These are phyloP conservation scores for Triplophysa yarkandensis DNA, from an alignment of 2,797 vertebrate genomes.

Conservation along the genomic window DNA sequence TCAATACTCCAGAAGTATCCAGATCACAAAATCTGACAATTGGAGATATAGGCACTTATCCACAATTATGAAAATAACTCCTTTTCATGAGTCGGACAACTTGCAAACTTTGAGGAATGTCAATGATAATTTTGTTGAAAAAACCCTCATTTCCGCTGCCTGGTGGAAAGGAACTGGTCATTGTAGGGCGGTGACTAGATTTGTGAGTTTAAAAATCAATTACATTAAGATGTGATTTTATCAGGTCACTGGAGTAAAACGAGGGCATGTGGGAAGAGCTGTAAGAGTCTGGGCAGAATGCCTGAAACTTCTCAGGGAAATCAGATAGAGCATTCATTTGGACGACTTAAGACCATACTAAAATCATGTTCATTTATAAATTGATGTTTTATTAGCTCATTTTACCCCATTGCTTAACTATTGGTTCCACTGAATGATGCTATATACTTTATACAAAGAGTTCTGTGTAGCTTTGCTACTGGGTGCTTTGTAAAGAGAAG, in stretches of 20 bases:
- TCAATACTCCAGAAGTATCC: no score
- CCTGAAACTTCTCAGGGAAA: slow-evolving; percentile 22
- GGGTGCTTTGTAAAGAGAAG: slow-evolving; percentile 13
- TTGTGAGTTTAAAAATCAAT: slow-evolving; percentile 61
- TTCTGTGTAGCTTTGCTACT: slow-evolving; percentile 12
- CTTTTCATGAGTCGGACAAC: slow-evolving; percentile 24
- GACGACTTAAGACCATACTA: slow-evolving; percentile 25
- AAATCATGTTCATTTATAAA: slow-evolving; percentile 37
- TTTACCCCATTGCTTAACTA: not conserved
- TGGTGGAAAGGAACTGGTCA: slow-evolving; percentile 15
- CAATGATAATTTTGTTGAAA: slow-evolving; percentile 16
- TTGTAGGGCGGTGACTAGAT: slow-evolving; percentile 30
- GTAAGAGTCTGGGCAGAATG: slow-evolving; percentile 19
- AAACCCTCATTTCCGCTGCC: slow-evolving; percentile 20
- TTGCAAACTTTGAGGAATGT: slow-evolving; percentile 21
- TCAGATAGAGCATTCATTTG: slow-evolving; percentile 40
- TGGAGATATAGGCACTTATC: slow-evolving; percentile 4
- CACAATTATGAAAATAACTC: slow-evolving; percentile 10
- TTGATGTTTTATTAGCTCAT: slow-evolving; percentile 36
- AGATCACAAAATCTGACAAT: slow-evolving; percentile 22
- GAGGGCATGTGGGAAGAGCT: slow-evolving; percentile 51
- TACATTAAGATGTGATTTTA: slow-evolving; percentile 73
- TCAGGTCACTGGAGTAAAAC: slow-evolving; percentile 64
- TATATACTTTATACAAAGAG: slow-evolving; percentile 2
- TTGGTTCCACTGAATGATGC: slow-evolving; percentile 21